Evolutionary conservation across 2,888 invertebrate genomes (phyloP), one percentile per base, ranked within the genome.

Genomic region (Euclidia mi): DNA sequence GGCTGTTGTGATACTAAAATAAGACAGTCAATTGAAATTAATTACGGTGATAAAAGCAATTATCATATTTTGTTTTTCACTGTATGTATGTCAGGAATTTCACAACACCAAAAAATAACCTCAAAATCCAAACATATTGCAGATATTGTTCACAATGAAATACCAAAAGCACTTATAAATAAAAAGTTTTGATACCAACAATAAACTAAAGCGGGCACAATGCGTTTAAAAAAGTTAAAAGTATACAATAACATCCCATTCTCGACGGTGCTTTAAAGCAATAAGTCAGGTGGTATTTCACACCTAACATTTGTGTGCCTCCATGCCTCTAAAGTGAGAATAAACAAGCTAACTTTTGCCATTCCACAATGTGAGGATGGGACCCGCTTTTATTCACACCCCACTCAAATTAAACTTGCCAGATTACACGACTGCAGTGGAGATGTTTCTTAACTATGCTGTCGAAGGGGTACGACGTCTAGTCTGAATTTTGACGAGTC

Each of bases 291-390:
- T 40, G 63, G 81, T 78, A 81, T 87, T 85, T 84, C 84, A 77
- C 87, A 85, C 86, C 85, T 84, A 78, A 77, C 80, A 79, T 84
- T 82, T 82, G 84, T 84, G 83, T 84, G 79, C 82, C 76, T 78
- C 81, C 75, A 71, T 78, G 82, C 82, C 83, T 83, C 81, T 77
- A 79, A 83, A 86, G 83, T 85, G 84, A 83, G 80, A 83, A 90
- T 87, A 90, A 90, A 90, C 90, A 90, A 87, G 87, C 81, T 79
- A 89, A 90, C 89, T 90, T 90, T 88, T 79, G 81, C 87, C 85
- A 88, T 90, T 88, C 76, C 79, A 77, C 82, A 85, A 84, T 82
- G 81, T 80, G 79, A 71, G 79, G 73, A 65, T 59, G 45, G 50
- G 49, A 44, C 58, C 40, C 42, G 83, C 77, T 82, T 83, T 86